Evolutionary conservation across 2,797 vertebrate species (phyloP), one percentile per base, ranked within the genome.

Genomic region (Poecilia velifera): DNA sequence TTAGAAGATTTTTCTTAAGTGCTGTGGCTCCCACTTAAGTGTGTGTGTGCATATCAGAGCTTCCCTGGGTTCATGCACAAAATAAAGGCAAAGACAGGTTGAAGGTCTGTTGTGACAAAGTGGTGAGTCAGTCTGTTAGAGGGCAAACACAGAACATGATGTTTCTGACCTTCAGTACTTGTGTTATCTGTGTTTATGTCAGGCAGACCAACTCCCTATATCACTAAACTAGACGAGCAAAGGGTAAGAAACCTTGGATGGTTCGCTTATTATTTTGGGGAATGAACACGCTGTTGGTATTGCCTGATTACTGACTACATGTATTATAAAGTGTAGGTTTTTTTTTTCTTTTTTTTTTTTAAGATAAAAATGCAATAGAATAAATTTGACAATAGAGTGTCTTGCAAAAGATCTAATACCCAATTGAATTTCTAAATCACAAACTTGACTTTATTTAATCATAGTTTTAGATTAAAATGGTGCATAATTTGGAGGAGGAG

Each of bases 131-230:
- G 59, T 75, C 74, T 45, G 36, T 55, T 25, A 76, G 74, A 73
- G 53, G 34, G 83, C 83, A 4, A 62, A 73, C 39, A n/a, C 41
- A 80, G 73, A 86, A 76, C 76, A 39, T 76, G 31, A 46, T 86
- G 86, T 59, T 80, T 79, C 73, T 82, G 81, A 84, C 79, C 73
- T 79, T 74, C 34, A 78, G 77, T 51, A 22, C 8, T 36, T 62
- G 71, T 66, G 73, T 66, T 82, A 84, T 88, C 80, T 78, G 64
- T 81, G 84, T 90, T 43, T 70, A 68, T 41, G 22, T 45, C 68
- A 43, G 68, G 1, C 22, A 41, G 28, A 74, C 39, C 73, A 43
- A 74, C 53, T 55, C 28, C 39, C 53, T 45, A 43, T 6, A 28
- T 28, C 25, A 41, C 3, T n/a, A 28, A 73, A 51, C 46, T 76